Evolutionary conservation across 2,888 invertebrate genomes (phyloP).

Genomic region (Stratiomys singularior): DNA sequence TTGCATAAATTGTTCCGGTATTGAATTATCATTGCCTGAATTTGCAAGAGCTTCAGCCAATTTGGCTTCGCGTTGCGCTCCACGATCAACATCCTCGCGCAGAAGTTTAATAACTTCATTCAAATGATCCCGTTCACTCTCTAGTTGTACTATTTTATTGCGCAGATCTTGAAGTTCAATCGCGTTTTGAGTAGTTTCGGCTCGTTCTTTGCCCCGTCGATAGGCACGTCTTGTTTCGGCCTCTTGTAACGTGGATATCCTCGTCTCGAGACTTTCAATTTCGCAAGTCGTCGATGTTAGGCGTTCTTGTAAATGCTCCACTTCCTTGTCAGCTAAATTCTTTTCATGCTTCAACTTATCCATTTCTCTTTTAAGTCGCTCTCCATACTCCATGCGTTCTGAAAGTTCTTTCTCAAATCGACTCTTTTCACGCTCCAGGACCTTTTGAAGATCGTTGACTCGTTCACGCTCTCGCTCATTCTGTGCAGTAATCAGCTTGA

Average conservation of each 20-base stretch:
- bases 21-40: conserved; percentile 57
- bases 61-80: conserved; percentile 62
- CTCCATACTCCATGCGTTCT: conserved; percentile 64
- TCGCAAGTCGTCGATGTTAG: conserved; percentile 63
- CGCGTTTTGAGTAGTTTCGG: conserved; percentile 60
- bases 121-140: conserved; percentile 58
- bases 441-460: conserved; percentile 65
- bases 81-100: conserved; percentile 62
- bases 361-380: conserved; percentile 64
- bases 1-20: conserved; percentile 64
- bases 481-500: conserved; percentile 67
- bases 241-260: conserved; percentile 64
- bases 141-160: conserved; percentile 56
- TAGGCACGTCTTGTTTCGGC: conserved; percentile 61
- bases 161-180: conserved; percentile 62
- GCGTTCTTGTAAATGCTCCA: conserved; percentile 63
- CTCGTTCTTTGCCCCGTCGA: conserved; percentile 61
- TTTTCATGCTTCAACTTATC: conserved; percentile 63
- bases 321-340: conserved; percentile 60
- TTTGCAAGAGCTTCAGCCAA: conserved; percentile 62
- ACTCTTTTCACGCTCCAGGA: conserved; percentile 64
- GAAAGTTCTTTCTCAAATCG: conserved; percentile 64
- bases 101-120: conserved; percentile 59
- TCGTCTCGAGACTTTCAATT: conserved; percentile 67
- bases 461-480: conserved; percentile 68